phyloP scores from a whole-genome alignment of 2,888 invertebrate genomes.

The Ceratothoa steindachneri region DNA sequence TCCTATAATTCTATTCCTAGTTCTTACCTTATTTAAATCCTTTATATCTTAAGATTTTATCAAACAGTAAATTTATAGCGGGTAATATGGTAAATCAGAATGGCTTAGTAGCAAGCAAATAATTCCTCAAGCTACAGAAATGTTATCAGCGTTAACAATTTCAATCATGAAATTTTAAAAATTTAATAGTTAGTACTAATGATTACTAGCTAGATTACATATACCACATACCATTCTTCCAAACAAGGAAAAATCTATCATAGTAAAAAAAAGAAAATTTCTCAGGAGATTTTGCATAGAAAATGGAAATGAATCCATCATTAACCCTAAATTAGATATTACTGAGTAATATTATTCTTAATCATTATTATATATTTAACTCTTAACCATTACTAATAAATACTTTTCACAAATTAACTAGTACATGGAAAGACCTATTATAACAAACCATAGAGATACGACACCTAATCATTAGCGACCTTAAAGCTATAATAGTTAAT shows the following conservation, averaged over 20 bases:
- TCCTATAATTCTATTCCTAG: too few species aligned
- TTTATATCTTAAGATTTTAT: too few species aligned
- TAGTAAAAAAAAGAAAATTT: not conserved
- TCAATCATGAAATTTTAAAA: not conserved
- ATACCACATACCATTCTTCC: not conserved
- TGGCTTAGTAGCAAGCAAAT: too few species aligned
- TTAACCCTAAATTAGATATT: conserved; percentile 2
- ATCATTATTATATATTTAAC: not conserved
- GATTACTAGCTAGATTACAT: not conserved
- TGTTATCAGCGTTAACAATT: not conserved
- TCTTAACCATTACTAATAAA: conserved; percentile 1
- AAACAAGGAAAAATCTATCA: not conserved
- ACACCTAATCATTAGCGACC: conserved; percentile 5
- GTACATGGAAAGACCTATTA: conserved; percentile 35
- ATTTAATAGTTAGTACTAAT: not conserved
- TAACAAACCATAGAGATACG: conserved; percentile 14
- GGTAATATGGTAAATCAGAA: too few species aligned
- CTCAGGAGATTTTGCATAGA: not conserved
- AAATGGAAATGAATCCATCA: not conserved
- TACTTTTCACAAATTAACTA: conserved; percentile 31
- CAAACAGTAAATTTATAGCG: too few species aligned
- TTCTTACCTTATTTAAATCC: too few species aligned
- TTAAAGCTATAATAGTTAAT: conserved; percentile 6
- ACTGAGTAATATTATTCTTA: conserved; percentile 12
- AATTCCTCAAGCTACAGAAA: too few species aligned